Evolutionary conservation across 1,140 invertebrate genomes (phyloP).

Genomic region (Apis mellifera): Amel_HAv3.1 CM009935.2:9148501-9149000

Average conservation of each 20-base stretch:
- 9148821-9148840: constrained; percentile 53
- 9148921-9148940: constrained; percentile 65
- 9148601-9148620: background rate
- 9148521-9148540: too few relatives aligned
- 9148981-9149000: constrained; percentile 60
- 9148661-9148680: too few relatives aligned
- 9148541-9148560: too few relatives aligned
- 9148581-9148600: too few relatives aligned
- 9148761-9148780: constrained; percentile 8
- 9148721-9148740: constrained; percentile 15
- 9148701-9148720: constrained; percentile 1
- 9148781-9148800: constrained; percentile 47
- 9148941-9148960: constrained; percentile 64
- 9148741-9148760: background rate
- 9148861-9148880: constrained; percentile 42
- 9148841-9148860: background rate
- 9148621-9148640: constrained; percentile 4
- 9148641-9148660: background rate
- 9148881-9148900: constrained; percentile 38
- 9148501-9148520: too few relatives aligned
- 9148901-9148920: constrained; percentile 41
- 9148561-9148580: too few relatives aligned
- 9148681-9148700: background rate
- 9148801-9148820: constrained; percentile 60
- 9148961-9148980: constrained; percentile 52